Percentiles rank a stretch among this genome's conserved stretches.
Conservation (phyloP, 2,113 vertebrate species). For the Sphyrna mokarran region DNA sequence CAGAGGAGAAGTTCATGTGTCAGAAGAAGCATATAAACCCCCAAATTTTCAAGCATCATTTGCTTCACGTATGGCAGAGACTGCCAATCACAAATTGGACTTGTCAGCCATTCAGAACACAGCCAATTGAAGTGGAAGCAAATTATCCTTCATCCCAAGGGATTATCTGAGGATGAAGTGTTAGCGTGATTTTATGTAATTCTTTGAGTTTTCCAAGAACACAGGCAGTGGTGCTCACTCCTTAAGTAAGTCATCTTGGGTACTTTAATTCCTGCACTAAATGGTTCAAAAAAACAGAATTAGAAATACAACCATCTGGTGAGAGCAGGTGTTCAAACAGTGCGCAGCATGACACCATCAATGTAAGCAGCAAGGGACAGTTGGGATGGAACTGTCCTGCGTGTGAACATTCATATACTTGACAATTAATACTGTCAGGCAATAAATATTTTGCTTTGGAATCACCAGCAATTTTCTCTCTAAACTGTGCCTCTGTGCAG, state of each 20-base stretch:
- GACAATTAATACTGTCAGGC: background rate
- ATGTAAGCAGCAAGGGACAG: background rate
- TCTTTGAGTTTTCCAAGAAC: background rate
- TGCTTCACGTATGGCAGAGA: no score
- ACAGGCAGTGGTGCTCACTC: background rate
- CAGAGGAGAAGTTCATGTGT: background rate
- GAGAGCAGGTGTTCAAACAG: constrained; percentile 20
- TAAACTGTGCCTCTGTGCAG: background rate
- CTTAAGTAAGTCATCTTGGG: background rate
- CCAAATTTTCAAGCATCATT: background rate
- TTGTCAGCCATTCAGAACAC: background rate
- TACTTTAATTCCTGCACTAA: background rate
- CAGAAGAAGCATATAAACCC: background rate
- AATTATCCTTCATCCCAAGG: background rate
- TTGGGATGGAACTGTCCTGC: background rate
- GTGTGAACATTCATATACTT: background rate
- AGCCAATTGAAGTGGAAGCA: background rate
- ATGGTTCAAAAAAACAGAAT: background rate
- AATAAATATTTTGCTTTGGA: background rate
- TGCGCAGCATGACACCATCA: background rate
- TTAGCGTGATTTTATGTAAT: background rate
- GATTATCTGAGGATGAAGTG: background rate
- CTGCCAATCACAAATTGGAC: background rate
- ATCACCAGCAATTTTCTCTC: background rate
- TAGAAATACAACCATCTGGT: constrained; percentile 21